Conservation (phyloP, 2,113 vertebrate genomes). For the Erythrolamprus reginae region DNA sequence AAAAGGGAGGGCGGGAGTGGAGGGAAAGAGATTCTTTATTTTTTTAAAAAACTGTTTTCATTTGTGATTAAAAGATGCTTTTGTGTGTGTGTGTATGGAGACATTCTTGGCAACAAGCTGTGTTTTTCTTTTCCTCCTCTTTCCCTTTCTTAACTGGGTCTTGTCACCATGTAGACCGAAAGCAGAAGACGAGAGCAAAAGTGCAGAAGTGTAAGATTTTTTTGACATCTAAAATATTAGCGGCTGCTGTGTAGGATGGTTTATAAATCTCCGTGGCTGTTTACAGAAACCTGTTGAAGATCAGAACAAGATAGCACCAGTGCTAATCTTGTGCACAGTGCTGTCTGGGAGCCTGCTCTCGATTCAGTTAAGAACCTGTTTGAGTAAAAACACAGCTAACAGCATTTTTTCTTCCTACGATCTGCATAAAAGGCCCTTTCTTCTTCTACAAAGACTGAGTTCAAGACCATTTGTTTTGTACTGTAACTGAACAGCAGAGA, state of each 20-base stretch:
- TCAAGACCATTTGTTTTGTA: neutral
- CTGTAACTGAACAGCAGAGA: neutral
- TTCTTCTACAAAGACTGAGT: neutral
- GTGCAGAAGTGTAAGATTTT: conserved; percentile 50
- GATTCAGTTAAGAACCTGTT: neutral
- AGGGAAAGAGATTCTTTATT: neutral
- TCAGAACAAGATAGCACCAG: conserved; percentile 26
- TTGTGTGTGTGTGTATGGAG: conserved; percentile 42
- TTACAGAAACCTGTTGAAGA: conserved; percentile 44
- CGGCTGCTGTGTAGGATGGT: conserved; percentile 57
- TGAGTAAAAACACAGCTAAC: neutral
- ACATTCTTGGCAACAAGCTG: conserved; percentile 58
- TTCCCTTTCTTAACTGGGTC: conserved; percentile 61
- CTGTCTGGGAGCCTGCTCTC: neutral
- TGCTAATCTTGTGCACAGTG: neutral
- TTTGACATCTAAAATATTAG: conserved; percentile 49
- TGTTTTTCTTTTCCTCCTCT: conserved; percentile 56
- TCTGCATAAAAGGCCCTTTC: neutral
- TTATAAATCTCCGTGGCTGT: conserved; percentile 38
- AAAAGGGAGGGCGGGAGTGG: conserved; percentile 10
- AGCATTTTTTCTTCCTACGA: too few relatives aligned
- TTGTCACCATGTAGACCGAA: conserved; percentile 48
- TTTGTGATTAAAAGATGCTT: conserved; percentile 60
- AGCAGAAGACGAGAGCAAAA: neutral
- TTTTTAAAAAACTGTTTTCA: conserved; percentile 26